Conservation (phyloP, 35 echinoderm and acorn worm genomes). For the Strongylocentrotus purpuratus region DNA sequence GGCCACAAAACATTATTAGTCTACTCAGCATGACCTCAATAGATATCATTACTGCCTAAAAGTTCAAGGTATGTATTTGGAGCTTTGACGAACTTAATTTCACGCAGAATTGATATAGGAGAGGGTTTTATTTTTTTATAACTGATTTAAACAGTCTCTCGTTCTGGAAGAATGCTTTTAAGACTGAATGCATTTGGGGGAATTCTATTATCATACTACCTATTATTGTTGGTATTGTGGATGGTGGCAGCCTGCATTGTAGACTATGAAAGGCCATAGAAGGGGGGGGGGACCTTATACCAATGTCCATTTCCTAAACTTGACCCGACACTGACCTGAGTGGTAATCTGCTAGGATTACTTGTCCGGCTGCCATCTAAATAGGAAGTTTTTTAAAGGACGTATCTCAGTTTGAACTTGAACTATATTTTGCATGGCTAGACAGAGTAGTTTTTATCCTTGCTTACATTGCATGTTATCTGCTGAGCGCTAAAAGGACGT, state of each 20-base stretch:
- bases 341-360: neutral
- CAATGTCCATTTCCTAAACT: constrained; percentile 1
- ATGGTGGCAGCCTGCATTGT: neutral
- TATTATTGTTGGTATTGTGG: neutral
- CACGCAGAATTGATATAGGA: no score
- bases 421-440: neutral
- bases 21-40: neutral
- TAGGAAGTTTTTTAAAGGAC: neutral
- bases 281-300: neutral
- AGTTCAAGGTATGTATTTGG: no score
- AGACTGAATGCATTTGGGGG: no score
- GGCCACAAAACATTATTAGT: neutral
- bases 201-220: neutral
- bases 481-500: neutral
- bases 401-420: neutral
- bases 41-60: no score
- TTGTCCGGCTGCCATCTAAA: neutral
- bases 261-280: neutral
- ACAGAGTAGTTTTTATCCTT: neutral
- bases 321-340: neutral
- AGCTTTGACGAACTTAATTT: no score
- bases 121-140: no score
- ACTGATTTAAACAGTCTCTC: no score
- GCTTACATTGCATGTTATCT: neutral
- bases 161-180: no score